phyloP scores from a whole-genome alignment of 2,113 vertebrate genomes.

The Tenebrosternarchus preto region DNA sequence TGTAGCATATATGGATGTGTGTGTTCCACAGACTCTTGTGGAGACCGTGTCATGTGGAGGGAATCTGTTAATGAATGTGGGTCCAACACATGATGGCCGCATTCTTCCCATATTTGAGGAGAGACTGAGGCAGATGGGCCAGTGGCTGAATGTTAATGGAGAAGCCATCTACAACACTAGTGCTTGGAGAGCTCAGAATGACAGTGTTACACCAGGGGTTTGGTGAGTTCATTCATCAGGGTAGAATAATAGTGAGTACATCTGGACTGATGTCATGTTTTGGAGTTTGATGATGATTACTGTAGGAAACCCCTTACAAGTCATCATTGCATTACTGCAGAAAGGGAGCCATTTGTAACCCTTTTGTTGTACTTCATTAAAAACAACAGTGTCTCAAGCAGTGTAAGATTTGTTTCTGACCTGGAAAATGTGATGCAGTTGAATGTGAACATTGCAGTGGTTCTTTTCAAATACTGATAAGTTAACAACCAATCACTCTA shows the following conservation, averaged over 20 bases:
- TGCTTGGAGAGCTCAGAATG: slow-evolving; percentile 87
- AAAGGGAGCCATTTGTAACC: no score
- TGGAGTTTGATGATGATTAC: background rate
- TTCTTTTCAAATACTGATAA: no score
- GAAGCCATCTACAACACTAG: slow-evolving; percentile 86
- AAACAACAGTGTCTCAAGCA: no score
- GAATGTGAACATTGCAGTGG: no score
- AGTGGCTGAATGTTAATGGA: slow-evolving; percentile 89
- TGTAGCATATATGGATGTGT: background rate
- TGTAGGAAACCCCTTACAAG: background rate
- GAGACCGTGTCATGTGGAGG: slow-evolving; percentile 93
- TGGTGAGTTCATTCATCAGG: slow-evolving; percentile 75
- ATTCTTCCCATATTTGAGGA: slow-evolving; percentile 88
- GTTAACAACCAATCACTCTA: no score
- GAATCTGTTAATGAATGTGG: slow-evolving; percentile 92
- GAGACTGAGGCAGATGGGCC: slow-evolving; percentile 86
- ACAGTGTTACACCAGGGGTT: slow-evolving; percentile 74
- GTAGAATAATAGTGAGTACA: background rate
- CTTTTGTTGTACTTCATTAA: no score
- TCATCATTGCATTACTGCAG: background rate
- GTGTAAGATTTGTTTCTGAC: no score
- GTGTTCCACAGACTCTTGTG: slow-evolving; percentile 71
- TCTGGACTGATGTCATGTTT: background rate
- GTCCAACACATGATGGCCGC: slow-evolving; percentile 86
- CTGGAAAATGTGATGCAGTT: no score